These are phyloP conservation scores for Oreocharis arfaki DNA, from an alignment of 2,113 vertebrate genomes.

Conservation along the genomic window DNA sequence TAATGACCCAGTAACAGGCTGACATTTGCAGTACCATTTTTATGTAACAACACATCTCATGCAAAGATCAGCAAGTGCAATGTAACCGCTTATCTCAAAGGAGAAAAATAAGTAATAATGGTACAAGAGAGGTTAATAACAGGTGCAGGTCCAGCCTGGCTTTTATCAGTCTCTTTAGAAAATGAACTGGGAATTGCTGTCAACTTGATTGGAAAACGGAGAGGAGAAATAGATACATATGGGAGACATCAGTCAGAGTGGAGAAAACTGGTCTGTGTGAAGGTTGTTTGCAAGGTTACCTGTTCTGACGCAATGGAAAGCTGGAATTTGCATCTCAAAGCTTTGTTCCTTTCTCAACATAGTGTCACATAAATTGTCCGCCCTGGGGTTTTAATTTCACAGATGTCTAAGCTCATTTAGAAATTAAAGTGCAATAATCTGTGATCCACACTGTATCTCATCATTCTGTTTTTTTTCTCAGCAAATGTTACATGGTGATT, in stretches of 20 bases:
- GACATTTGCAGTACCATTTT: slow-evolving; percentile 68
- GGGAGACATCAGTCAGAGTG: slow-evolving; percentile 71
- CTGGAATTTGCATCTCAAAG: slow-evolving; percentile 75
- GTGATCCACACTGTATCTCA: slow-evolving; percentile 36
- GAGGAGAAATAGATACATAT: slow-evolving; percentile 64
- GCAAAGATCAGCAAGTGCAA: slow-evolving; percentile 67
- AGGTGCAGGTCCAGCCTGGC: slow-evolving; percentile 58
- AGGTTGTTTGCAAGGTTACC: slow-evolving; percentile 77
- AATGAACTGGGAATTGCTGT: slow-evolving; percentile 76
- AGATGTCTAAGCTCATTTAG: slow-evolving; percentile 76
- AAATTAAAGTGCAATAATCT: slow-evolving; percentile 73
- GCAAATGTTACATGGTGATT: background rate
- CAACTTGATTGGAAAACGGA: slow-evolving; percentile 68
- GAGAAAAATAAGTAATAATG: slow-evolving; percentile 67
- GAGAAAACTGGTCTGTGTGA: slow-evolving; percentile 51
- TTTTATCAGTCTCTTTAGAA: slow-evolving; percentile 71
- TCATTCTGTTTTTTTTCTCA: slow-evolving; percentile 47
- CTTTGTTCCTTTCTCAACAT: slow-evolving; percentile 69
- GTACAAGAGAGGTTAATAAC: slow-evolving; percentile 70
- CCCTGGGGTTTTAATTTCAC: slow-evolving; percentile 75
- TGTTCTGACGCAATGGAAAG: slow-evolving; percentile 44
- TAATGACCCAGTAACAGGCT: slow-evolving; percentile 72
- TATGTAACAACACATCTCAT: slow-evolving; percentile 60
- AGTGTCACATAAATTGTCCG: slow-evolving; percentile 65
- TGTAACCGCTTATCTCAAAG: slow-evolving; percentile 65